Evolutionary conservation across 2,113 vertebrate genomes (phyloP), one percentile per base, ranked within the genome.

Genomic region (Spea bombifrons): DNA sequence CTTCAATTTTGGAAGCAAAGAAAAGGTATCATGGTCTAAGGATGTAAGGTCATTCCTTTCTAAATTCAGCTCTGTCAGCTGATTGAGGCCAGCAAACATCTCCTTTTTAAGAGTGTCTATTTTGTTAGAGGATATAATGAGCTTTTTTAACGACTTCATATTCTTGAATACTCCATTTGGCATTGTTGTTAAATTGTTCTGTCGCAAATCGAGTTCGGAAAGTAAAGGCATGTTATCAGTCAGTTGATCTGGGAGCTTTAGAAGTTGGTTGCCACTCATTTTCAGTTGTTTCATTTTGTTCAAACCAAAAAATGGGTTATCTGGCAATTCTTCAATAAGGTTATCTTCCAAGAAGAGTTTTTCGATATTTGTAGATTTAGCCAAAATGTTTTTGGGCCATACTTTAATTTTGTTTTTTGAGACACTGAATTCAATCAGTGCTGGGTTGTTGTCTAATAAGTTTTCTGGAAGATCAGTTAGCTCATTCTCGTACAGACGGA

Each of bases 401-500:
- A 44, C 43, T 43, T 64, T 75, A 47, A 96, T 88, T 76, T 84
- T 86, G 81, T 94, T 94, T 2, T 70, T 81, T 0, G 82, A 8
- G 3, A 94, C 77, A n/a, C 4, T 81, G 67, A 94, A 86, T 83
- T 96, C 92, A 50, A 13, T 84, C 57, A 94, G 81, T 52, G 84
- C 68, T 1, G 55, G 16, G 43, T 92, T 86, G 44, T 80, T 83
- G 47, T 86, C 83, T 48, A 94, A 89, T 64, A 92, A 85, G 6
- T 89, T 87, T 50, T 91, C 87, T 0, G 91, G 87, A 30, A 94
- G 72, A 6, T 78, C 69, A 10, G 81, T 86, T 10, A 95, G 17
- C 75, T 92, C 84, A 55, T 93, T 95, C 5, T 93, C 92, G 48
- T 92, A 90, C 45, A 95, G 84, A 2, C 88, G 84, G 0, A 95